Evolutionary conservation across 1,140 invertebrate genomes (phyloP).

Genomic region (Drosophila bocqueti): DNA sequence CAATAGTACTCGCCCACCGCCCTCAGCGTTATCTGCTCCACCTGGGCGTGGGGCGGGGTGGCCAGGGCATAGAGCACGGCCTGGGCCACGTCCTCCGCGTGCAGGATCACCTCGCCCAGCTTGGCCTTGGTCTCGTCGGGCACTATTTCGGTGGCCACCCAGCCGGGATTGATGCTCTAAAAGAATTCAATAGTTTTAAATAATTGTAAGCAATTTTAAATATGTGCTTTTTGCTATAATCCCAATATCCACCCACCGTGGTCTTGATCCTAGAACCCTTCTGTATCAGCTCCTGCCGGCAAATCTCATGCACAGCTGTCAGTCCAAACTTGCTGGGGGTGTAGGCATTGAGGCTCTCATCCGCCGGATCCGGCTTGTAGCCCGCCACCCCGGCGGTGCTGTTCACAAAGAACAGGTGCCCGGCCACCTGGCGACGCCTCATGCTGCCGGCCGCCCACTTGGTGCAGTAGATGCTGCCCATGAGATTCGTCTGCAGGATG

Average conservation of each 20-base stretch:
- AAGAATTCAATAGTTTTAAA: background rate
- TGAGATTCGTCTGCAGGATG: slow-evolving; percentile 89
- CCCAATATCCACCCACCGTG: slow-evolving; percentile 86
- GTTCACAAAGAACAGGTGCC: slow-evolving; percentile 91
- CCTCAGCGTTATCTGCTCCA: slow-evolving; percentile 85
- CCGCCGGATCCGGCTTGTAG: slow-evolving; percentile 68
- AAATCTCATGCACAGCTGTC: slow-evolving; percentile 88
- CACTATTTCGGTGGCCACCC: slow-evolving; percentile 87
- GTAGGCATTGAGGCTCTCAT: slow-evolving; percentile 87
- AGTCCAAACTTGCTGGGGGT: slow-evolving; percentile 89
- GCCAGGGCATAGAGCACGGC: slow-evolving; percentile 87
- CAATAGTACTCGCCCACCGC: slow-evolving; percentile 81
- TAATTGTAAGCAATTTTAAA: background rate
- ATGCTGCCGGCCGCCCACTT: slow-evolving; percentile 89
- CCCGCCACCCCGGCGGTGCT: slow-evolving; percentile 87
- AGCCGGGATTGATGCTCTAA: slow-evolving; percentile 87
- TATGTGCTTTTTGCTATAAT: no score
- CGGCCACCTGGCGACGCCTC: slow-evolving; percentile 87
- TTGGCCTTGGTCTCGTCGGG: slow-evolving; percentile 55
- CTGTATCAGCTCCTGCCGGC: slow-evolving; percentile 88
- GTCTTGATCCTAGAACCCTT: slow-evolving; percentile 88
- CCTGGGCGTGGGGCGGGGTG: slow-evolving; percentile 88
- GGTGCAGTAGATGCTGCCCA: slow-evolving; percentile 89
- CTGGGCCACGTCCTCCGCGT: slow-evolving; percentile 86
- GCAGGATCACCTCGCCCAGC: slow-evolving; percentile 73